Percentiles rank a stretch among this genome's conserved stretches.
These are phyloP conservation scores for Progne subis DNA, from an alignment of 2,113 vertebrate genomes.

Conservation along the genomic window DNA sequence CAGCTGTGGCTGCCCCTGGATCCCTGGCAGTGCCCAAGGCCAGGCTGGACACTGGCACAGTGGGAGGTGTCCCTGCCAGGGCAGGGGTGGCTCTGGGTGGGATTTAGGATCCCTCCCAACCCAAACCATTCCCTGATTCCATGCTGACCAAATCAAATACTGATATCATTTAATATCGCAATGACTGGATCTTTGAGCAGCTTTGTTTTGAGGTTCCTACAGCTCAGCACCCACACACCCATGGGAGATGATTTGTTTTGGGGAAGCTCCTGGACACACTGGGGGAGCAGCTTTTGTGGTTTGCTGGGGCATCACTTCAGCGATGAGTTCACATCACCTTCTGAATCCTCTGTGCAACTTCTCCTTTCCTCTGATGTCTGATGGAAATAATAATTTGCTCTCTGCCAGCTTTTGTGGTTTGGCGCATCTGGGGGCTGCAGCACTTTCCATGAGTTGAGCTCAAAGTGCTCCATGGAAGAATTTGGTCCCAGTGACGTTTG, in stretches of 20 bases:
- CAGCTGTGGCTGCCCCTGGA: not conserved
- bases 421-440: not conserved
- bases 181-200: not conserved
- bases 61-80: not conserved
- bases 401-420: not conserved
- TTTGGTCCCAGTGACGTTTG: not conserved
- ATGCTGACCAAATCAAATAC: not conserved
- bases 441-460: not conserved
- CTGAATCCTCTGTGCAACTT: not conserved
- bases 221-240: not conserved
- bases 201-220: not conserved
- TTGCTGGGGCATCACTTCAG: not conserved
- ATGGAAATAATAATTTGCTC: not conserved
- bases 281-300: not conserved
- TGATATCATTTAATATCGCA: not conserved
- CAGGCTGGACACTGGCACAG: not conserved
- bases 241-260: not conserved
- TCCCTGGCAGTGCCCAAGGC: not conserved
- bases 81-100: too few species aligned
- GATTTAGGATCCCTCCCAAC: not conserved
- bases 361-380: not conserved
- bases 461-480: not conserved
- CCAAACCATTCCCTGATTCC: not conserved
- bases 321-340: not conserved
- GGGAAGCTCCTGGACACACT: fast-evolving